Conservation (phyloP, 2,113 vertebrate species). For the Brachyhypopomus gauderio region DNA sequence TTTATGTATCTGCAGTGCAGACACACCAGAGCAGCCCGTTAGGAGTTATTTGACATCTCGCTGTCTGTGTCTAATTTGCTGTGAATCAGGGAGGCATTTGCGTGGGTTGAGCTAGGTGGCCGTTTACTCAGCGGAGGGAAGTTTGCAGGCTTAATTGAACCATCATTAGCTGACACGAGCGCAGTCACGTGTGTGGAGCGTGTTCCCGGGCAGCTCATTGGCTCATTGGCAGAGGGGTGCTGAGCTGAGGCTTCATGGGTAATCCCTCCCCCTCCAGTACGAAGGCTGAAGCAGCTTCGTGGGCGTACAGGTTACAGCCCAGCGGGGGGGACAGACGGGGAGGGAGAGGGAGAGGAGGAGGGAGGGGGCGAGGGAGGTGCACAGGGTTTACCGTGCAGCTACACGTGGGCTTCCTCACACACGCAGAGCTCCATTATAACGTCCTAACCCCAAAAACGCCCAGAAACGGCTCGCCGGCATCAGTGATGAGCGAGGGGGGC, state of each 20-base stretch:
- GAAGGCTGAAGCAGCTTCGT: background rate
- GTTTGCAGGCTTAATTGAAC: slow-evolving; percentile 55
- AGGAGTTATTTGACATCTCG: slow-evolving; percentile 55
- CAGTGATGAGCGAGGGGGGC: slow-evolving; percentile 10
- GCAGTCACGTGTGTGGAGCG: slow-evolving; percentile 9
- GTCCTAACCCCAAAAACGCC: background rate
- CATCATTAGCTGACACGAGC: slow-evolving; percentile 46
- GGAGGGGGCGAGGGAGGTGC: background rate
- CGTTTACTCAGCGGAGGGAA: slow-evolving; percentile 47
- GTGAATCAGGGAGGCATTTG: slow-evolving; percentile 52
- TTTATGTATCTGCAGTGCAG: slow-evolving; percentile 49
- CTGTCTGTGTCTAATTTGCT: slow-evolving; percentile 57
- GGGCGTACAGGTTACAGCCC: slow-evolving; percentile 7
- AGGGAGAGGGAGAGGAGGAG: background rate
- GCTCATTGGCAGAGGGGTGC: slow-evolving; percentile 14
- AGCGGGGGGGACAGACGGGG: background rate
- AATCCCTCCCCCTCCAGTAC: background rate
- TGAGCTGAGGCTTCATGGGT: slow-evolving; percentile 33
- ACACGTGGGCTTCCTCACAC: background rate
- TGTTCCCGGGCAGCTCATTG: slow-evolving; percentile 11
- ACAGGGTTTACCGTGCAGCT: background rate
- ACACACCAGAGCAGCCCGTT: slow-evolving; percentile 51
- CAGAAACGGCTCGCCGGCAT: background rate
- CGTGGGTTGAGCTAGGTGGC: slow-evolving; percentile 49
- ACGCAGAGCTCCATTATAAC: background rate